Base-by-base conservation (phyloP, 2,113 vertebrate species). In the Acanthochromis polyacanthus region DNA sequence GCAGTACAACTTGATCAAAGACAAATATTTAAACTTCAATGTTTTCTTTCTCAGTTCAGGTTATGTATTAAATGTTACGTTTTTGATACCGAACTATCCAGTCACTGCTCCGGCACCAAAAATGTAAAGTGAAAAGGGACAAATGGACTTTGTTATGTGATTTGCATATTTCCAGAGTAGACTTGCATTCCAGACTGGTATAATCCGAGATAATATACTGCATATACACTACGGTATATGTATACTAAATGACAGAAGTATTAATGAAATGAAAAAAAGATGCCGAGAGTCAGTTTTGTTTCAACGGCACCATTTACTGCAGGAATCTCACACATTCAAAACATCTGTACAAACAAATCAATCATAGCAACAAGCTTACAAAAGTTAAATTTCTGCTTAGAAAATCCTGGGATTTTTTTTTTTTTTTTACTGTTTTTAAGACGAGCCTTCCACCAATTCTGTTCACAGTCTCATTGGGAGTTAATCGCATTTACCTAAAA, bases 381-480 rank as follows among this genome's bases (percentile, higher is more conserved):
- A 82, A 87, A 58, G 32, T 38, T 73, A 15, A 71, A 50, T 19
- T 19, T n/a, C 19, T 8, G 12, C 3, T 50, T 50, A n/a, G 19
- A 50, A 50, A 50, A 50, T 19, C n/a, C 19, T 7, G 19, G 12
- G 48, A 50, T 50, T 19, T 50, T 50, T 19, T 50, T 50, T 19
- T 40, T 2, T 38, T 38, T 38, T 48, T 48, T 48, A n/a, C n/a
- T n/a, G n/a, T 50, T 50, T 50, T 50, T 17, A 3, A 40, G 5
- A 50, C 4, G 8, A 8, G 19, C 20, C 19, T 76, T 67, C 58
- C 69, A 82, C 61, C 70, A 22, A 56, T 59, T 82, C 17, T 51
- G 45, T 84, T 92, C 88, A 91, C 89, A 90, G 88, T 91, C 36
- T 72, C 64, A 43, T 56, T 73, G 84, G 80, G 75, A 74, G 48